Base-by-base conservation (phyloP, 2,797 vertebrate species). In the Myripristis jacobus region DNA sequence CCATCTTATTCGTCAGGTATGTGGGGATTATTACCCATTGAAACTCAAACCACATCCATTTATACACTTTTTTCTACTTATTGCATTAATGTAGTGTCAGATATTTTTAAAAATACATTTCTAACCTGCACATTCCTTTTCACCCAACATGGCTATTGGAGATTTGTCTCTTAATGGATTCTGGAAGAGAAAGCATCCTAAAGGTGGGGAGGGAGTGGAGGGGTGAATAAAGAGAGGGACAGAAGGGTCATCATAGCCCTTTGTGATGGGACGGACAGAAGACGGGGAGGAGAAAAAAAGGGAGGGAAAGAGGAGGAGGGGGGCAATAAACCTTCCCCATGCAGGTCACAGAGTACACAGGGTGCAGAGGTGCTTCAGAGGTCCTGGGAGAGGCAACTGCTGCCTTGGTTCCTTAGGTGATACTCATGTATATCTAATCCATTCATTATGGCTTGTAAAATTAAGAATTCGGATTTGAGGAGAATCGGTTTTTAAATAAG, bases 161-260 rank as follows among this genome's bases (percentile, higher is more conserved):
- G 75, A 83, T 82, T 88, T 85, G 56, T 83, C 74, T 79, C 77
- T 85, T 86, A 86, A 89, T 89, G 50, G 81, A 75, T 84, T 88
- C 75, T 88, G 87, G 84, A 91, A 91, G 86, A 93, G 84, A 90
- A 90, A 88, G 90, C 85, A 91, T 91, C 91, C 90, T 90, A 84
- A 83, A 85, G 88, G 87, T 82, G 88, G 90, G 88, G 85, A 89
- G 87, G 87, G 85, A 80, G 81, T 19, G 25, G 55, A 60, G 84
- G 69, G 68, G 76, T 46, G 47, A 80, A 88, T 85, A 90, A 91
- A 86, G 70, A 86, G 82, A 77, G 77, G 83, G 87, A 89, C 87
- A 87, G 85, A 91, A 80, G 91, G 91, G 91, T 91, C 91, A 92
- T 91, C 89, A 75, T 29, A 55, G 85, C 80, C 87, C 82, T 89